Evolutionary conservation across 2,888 invertebrate species (phyloP).

Genomic region (Platycheirus rosarum): DNA sequence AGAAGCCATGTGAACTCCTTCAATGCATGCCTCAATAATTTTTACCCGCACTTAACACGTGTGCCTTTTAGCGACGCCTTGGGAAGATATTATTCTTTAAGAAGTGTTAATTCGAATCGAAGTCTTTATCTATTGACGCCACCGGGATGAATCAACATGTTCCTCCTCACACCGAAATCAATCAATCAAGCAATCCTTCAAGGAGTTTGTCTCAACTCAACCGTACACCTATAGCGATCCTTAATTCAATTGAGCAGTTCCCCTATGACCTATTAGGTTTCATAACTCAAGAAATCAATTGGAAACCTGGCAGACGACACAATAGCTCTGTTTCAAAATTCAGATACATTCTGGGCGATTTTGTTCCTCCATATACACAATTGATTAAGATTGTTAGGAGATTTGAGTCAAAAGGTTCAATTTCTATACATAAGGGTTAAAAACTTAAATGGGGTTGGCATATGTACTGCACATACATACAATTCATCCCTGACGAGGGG

Average conservation of each 20-base stretch:
- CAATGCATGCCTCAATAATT: too few relatives aligned
- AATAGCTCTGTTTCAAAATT: neutral
- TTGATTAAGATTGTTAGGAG: neutral
- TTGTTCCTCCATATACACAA: neutral
- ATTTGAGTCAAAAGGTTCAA: slow-evolving; percentile 29
- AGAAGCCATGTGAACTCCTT: too few relatives aligned
- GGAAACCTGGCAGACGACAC: neutral
- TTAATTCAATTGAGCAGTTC: slow-evolving; percentile 6
- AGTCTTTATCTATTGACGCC: neutral
- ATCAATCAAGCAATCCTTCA: neutral
- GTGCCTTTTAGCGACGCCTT: too few relatives aligned
- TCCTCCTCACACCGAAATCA: neutral
- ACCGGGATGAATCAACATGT: neutral
- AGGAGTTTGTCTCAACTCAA: neutral
- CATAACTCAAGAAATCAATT: slow-evolving; percentile 22
- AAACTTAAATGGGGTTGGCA: slow-evolving; percentile 6
- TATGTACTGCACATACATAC: neutral
- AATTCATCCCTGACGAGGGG: neutral
- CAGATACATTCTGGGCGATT: neutral
- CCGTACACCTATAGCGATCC: neutral
- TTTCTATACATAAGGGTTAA: slow-evolving; percentile 27
- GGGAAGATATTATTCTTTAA: neutral
- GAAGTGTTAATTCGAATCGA: neutral
- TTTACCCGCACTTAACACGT: neutral
- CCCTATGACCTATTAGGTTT: slow-evolving; percentile 17